Base-by-base conservation (phyloP, 1,140 invertebrate genomes). In the Achatina immaculata region DNA sequence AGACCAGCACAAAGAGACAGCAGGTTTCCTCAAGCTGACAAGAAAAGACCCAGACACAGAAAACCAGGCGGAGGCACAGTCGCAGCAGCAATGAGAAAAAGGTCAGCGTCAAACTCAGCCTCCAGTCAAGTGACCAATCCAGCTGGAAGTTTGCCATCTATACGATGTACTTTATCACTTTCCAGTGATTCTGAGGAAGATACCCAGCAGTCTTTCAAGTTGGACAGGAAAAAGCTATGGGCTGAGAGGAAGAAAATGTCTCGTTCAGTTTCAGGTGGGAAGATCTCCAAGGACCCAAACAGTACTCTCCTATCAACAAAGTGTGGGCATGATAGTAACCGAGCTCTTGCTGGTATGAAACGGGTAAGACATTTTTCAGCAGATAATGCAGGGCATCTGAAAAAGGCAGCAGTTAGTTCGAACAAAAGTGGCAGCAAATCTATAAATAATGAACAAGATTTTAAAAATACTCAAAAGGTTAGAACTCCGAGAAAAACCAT, bases 141-240 rank as follows among this genome's bases (percentile, higher is more conserved):
- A 31, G 68, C 62, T 34, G 68, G 66, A 3, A 80, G 78, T 34
- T n/a, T 80, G 42, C 78, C 78, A 21, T 80, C 78, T 55, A 40
- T 80, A n/a, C 65, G 38, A 6, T 80, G 38, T n/a, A 28, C 38
- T 36, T 38, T 34, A 6, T 58, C 55, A 4, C 3, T 62, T 28
- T 80, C 78, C 34, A 80, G 78, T 55, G 78, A 80, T 43, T 80
- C 78, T 3, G 78, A 80, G 16, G 78, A 80, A 16, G 78, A 80
- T 43, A 45, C 34, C 31, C 68, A 38, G 43, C 42, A 72, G 24
- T 58, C 75, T 42, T 65, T 77, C 75, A 58, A 16, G 24, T 1
- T 40, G 68, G 78, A 80, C 21, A 48, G 78, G 24, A 80, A 45
- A 66, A 65, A 66, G 48, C n/a, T 55, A 19, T 80, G 66, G 66